phyloP scores from a whole-genome alignment of 2,797 vertebrate genomes.

The Manis javanica region DNA sequence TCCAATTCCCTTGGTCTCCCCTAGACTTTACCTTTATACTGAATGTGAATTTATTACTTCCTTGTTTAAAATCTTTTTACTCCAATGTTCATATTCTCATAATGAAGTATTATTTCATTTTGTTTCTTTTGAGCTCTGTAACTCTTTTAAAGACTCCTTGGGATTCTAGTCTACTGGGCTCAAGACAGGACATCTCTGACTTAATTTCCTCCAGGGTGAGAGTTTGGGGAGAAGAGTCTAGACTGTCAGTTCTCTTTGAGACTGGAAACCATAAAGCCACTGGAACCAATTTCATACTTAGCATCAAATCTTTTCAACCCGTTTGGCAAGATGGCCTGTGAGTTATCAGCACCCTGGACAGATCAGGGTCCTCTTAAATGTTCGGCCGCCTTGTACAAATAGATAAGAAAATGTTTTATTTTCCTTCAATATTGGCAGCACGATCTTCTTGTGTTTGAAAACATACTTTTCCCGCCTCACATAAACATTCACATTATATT shows the following conservation, averaged over 20 bases:
- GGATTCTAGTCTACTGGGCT: neutral
- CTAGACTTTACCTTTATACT: neutral
- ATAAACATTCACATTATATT: neutral
- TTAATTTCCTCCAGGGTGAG: neutral
- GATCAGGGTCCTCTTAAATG: neutral
- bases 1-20: neutral
- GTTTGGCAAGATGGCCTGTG: neutral
- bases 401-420: neutral
- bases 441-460: conserved; percentile 16
- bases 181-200: neutral
- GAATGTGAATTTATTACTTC: neutral
- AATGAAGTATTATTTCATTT: neutral
- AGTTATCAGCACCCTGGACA: conserved; percentile 55
- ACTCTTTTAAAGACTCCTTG: neutral
- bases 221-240: neutral
- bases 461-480: neutral
- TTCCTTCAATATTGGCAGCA: neutral
- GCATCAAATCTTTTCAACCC: neutral
- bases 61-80: neutral
- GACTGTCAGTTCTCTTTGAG: neutral
- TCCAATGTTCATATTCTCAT: neutral
- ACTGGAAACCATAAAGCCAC: neutral
- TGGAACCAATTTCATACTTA: neutral
- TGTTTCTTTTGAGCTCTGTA: neutral
- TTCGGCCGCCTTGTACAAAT: neutral